Evolutionary conservation across 2,888 invertebrate species (phyloP), one percentile per base, ranked within the genome.

Genomic region (Lasioglossum malachurum): DNA sequence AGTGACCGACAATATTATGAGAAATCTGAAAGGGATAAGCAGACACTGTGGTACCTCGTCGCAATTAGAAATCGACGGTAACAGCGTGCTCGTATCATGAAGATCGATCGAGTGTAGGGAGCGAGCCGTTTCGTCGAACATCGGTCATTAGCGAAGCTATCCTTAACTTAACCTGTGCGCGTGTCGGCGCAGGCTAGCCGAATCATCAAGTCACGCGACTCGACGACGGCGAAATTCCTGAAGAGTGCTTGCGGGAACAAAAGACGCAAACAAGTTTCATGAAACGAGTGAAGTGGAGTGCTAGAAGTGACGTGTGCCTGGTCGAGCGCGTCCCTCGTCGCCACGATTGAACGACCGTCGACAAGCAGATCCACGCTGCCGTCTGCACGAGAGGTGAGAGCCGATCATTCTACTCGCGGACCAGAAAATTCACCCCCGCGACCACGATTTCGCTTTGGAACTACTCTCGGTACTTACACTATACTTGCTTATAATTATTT

Each of bases 331-430:
- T 83, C 84, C 78, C 53, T 87, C 88, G 74, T 87, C 84, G 90
- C 82, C 91, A 90, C 86, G 91, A 90, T 91, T 91, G 82, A 91
- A 91, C 89, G 82, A 75, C 86, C 87, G 90, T 86, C 89, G 92
- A 89, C 88, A 76, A 91, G 89, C 90, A 84, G 87, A 89, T 89
- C 91, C 93, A 93, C 93, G 91, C 94, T 94, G 94, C 94, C 94
- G 92, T 93, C 94, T 91, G 91, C 92, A 92, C 91, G 90, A 85
- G 92, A 94, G 95, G 95, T 95, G 91, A 94, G 93, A 83, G 8
- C 19, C 19, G 35, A 67, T 35, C 35, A 67, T 67, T 67, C 23
- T 35, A 35, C 41, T 41, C 67, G 16, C 31, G 7, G 67, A 16
- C 23, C 12, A 10, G 4, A 71, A n/a, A 71, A 41, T 41, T 10